These are phyloP conservation scores for Lycocerus yunnanus DNA, from an alignment of 2,888 invertebrate genomes.

Conservation along the genomic window DNA sequence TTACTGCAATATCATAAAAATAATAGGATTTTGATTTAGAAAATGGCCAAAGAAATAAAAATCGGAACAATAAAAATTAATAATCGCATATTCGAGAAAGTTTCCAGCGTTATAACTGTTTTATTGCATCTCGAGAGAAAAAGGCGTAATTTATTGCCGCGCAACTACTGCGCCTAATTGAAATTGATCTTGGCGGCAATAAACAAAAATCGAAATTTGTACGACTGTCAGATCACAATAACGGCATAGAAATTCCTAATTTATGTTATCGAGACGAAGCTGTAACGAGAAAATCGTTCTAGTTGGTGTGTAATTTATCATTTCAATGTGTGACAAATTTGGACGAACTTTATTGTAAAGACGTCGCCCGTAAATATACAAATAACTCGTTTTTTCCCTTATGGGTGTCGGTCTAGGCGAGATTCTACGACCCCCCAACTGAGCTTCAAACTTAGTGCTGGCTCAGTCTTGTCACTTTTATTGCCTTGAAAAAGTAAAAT, in stretches of 20 bases:
- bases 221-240: conserved; percentile 6
- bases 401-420: conserved; percentile 21
- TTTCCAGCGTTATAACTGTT: background rate
- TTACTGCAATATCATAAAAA: background rate
- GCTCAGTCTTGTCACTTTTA: conserved; percentile 36
- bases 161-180: background rate
- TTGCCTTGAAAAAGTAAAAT: conserved; percentile 37
- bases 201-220: conserved; percentile 6
- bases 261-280: conserved; percentile 2
- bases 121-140: background rate
- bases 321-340: conserved; percentile 28
- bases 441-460: conserved; percentile 20
- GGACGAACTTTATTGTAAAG: conserved; percentile 18
- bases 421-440: conserved; percentile 18
- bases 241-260: conserved; percentile 11
- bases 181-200: background rate
- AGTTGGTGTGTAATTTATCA: conserved; percentile 15
- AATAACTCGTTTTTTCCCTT: conserved; percentile 28
- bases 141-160: background rate
- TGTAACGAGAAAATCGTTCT: background rate
- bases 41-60: background rate
- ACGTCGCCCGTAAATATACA: conserved; percentile 27
- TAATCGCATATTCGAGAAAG: background rate
- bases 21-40: background rate
- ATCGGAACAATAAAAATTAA: background rate